These are phyloP conservation scores for Rapana venosa DNA, from an alignment of 2,888 invertebrate genomes.

Conservation along the genomic window DNA sequence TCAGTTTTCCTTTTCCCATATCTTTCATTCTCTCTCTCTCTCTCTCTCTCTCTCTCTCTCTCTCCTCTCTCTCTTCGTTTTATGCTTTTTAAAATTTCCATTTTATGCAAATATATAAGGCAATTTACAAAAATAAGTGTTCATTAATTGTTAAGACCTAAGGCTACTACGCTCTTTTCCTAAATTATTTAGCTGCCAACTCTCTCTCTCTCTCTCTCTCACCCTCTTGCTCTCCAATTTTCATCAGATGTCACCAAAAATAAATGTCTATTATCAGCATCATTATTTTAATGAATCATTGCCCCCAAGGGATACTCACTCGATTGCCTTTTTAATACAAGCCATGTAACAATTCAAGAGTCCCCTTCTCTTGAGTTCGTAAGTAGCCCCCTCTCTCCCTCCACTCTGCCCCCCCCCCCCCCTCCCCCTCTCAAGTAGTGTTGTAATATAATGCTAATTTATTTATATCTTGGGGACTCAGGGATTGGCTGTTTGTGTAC, in stretches of 20 bases:
- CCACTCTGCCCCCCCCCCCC: neutral
- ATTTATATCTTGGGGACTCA: too few relatives aligned
- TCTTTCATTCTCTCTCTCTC: neutral
- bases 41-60: neutral
- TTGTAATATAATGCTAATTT: too few relatives aligned
- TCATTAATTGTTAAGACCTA: neutral
- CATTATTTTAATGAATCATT: too few relatives aligned
- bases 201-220: neutral
- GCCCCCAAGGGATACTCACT: too few relatives aligned
- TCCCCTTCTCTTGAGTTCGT: too few relatives aligned
- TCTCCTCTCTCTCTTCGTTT: neutral
- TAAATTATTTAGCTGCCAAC: neutral
- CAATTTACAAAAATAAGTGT: neutral
- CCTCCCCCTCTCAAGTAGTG: neutral
- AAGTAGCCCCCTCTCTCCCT: neutral
- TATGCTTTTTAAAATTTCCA: neutral
- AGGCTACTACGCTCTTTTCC: too few relatives aligned
- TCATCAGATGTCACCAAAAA: too few relatives aligned
- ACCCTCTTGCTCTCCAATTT: neutral
- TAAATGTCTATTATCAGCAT: too few relatives aligned
- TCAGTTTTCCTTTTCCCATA: too few relatives aligned
- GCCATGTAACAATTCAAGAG: too few relatives aligned
- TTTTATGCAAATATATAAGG: neutral
- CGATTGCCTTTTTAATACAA: too few relatives aligned
- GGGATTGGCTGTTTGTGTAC: too few relatives aligned